A percentile compares a stretch with the other conserved stretches of the same genome.
Conservation (phyloP, 2,113 vertebrate species). For the Monopterus albus region DNA sequence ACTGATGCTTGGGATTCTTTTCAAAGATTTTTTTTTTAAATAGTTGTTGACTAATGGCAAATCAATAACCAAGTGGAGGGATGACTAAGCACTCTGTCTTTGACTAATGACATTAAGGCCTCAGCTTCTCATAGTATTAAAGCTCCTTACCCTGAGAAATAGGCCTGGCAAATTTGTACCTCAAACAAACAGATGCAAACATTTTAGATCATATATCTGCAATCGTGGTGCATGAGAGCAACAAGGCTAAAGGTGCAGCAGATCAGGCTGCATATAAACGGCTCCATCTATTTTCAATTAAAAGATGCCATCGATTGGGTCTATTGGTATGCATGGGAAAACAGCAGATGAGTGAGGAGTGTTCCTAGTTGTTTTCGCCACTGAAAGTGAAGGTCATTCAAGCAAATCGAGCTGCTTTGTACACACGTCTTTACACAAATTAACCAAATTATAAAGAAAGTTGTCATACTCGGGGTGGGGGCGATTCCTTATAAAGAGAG, state of each 20-base stretch:
- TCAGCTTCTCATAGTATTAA: slow-evolving; percentile 49
- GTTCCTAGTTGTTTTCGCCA: slow-evolving; percentile 52
- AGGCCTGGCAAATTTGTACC: slow-evolving; percentile 40
- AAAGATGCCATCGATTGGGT: slow-evolving; percentile 77
- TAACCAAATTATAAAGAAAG: slow-evolving; percentile 74
- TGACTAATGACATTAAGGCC: slow-evolving; percentile 78
- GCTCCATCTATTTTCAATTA: slow-evolving; percentile 78
- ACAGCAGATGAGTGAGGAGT: slow-evolving; percentile 65
- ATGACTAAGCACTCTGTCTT: slow-evolving; percentile 81
- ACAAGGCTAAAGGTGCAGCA: slow-evolving; percentile 58
- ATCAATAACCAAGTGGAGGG: slow-evolving; percentile 70
- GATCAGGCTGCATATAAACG: slow-evolving; percentile 77
- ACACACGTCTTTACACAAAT: slow-evolving; percentile 70
- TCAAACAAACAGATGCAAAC: slow-evolving; percentile 23
- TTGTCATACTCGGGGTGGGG: slow-evolving; percentile 60
- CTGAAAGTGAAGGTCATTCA: slow-evolving; percentile 57
- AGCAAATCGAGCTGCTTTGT: slow-evolving; percentile 60
- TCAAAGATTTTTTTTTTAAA: slow-evolving; percentile 75
- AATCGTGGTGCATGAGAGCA: slow-evolving; percentile 24
- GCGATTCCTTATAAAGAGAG: slow-evolving; percentile 69
- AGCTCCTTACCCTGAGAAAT: slow-evolving; percentile 47
- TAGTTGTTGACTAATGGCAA: slow-evolving; percentile 77
- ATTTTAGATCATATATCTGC: slow-evolving; percentile 50
- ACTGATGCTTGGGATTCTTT: slow-evolving; percentile 36
- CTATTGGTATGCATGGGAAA: slow-evolving; percentile 76